Evolutionary conservation across 37 sponge, comb jelly and placozoan genomes (phyloP).

Genomic region (Beroe ovata): DNA sequence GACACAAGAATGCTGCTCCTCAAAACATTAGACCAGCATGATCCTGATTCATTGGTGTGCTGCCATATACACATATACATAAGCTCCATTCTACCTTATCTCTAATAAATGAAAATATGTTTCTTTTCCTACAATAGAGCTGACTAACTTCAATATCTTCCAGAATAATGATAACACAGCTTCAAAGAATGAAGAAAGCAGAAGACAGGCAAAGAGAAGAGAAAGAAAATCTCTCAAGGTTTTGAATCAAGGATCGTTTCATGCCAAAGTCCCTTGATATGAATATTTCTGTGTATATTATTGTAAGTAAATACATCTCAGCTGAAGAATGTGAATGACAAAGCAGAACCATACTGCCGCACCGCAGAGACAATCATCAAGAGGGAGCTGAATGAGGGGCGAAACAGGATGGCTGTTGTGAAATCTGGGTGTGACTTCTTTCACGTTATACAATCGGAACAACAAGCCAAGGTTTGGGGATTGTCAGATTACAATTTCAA

Average conservation of each 20-base stretch:
- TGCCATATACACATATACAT: too few species aligned
- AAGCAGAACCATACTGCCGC: slow-evolving; percentile 35
- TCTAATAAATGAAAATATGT: too few species aligned
- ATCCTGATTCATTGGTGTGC: background rate
- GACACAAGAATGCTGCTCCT: slow-evolving; percentile 58
- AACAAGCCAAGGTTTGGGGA: slow-evolving; percentile 20
- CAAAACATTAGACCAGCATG: slow-evolving; percentile 44
- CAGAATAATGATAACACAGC: background rate
- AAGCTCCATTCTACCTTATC: too few species aligned
- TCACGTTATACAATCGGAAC: slow-evolving; percentile 36
- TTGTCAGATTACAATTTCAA: too few species aligned
- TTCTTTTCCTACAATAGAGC: too few species aligned
- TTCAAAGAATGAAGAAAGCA: background rate
- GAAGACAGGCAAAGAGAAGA: slow-evolving; percentile 11
- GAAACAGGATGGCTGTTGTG: slow-evolving; percentile 62
- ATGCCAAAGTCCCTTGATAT: background rate
- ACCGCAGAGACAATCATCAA: slow-evolving; percentile 40
- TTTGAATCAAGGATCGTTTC: too few species aligned
- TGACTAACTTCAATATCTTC: too few species aligned
- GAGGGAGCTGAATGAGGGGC: slow-evolving; percentile 43
- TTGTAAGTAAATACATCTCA: too few species aligned
- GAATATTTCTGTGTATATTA: background rate
- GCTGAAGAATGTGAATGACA: slow-evolving; percentile 21
- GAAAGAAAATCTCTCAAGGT: slow-evolving; percentile 55
- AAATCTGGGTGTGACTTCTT: slow-evolving; percentile 59